Evolutionary conservation across 2,888 invertebrate species (phyloP).

Genomic region (Apamea crenata): DNA sequence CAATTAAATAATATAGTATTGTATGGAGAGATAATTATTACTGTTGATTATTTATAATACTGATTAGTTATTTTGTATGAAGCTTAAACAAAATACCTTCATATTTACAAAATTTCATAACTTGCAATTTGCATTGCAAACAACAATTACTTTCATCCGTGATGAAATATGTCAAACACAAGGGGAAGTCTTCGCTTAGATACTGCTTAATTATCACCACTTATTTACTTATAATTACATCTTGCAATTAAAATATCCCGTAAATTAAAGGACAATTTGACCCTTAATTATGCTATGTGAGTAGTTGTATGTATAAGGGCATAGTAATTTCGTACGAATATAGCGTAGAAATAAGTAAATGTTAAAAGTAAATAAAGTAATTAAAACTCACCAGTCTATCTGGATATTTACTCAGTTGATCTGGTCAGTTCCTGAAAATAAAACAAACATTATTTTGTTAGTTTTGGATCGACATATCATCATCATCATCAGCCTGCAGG

Average conservation of each 20-base stretch:
- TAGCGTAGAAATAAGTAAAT: background rate
- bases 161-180: constrained; percentile 16
- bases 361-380: constrained; percentile 4
- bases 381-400: constrained; percentile 53
- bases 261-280: constrained; percentile 24
- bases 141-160: constrained; percentile 21
- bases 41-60: no score
- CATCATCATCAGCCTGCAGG: background rate
- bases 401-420: constrained; percentile 31
- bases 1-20: no score
- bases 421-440: constrained; percentile 54
- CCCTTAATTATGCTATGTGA: constrained; percentile 16
- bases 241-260: constrained; percentile 32
- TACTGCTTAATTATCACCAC: constrained; percentile 29
- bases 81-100: background rate
- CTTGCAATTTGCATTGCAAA: background rate
- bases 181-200: background rate
- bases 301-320: background rate
- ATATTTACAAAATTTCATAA: constrained; percentile 4
- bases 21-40: no score
- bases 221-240: constrained; percentile 26
- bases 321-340: background rate
- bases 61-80: background rate
- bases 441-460: background rate
- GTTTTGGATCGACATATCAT: background rate